Conservation (phyloP, 2,797 vertebrate species). For the Galago senegalensis region DNA sequence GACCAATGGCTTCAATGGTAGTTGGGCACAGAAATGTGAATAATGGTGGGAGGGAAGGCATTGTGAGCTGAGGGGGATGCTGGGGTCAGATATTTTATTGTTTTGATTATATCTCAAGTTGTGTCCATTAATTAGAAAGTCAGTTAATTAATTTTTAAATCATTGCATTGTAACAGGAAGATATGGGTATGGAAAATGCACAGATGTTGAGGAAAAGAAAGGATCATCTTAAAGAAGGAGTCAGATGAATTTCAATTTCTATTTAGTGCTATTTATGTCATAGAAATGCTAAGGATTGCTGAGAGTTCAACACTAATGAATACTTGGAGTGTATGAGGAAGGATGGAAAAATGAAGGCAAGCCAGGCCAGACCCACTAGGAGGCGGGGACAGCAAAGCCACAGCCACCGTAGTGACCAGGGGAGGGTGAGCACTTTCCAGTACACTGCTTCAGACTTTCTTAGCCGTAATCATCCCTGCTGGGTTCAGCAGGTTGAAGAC, state of each 20-base stretch:
- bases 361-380: background rate
- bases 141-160: background rate
- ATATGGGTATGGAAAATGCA: background rate
- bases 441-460: fast-evolving
- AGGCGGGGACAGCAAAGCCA: background rate
- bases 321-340: background rate
- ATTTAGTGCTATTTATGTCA: background rate
- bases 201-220: background rate
- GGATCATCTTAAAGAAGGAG: background rate
- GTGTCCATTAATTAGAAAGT: background rate
- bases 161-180: background rate
- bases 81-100: background rate
- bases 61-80: too few species aligned
- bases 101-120: background rate
- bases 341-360: background rate
- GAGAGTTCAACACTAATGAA: background rate
- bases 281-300: background rate
- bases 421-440: background rate
- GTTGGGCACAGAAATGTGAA: background rate
- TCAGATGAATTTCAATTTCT: background rate
- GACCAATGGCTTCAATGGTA: fast-evolving
- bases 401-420: fast-evolving
- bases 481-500: fast-evolving
- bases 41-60: fast-evolving
- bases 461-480: fast-evolving